These are phyloP conservation scores for Phalacrocorax pelagicus DNA, from an alignment of 2,113 vertebrate species.

Conservation along the genomic window DNA sequence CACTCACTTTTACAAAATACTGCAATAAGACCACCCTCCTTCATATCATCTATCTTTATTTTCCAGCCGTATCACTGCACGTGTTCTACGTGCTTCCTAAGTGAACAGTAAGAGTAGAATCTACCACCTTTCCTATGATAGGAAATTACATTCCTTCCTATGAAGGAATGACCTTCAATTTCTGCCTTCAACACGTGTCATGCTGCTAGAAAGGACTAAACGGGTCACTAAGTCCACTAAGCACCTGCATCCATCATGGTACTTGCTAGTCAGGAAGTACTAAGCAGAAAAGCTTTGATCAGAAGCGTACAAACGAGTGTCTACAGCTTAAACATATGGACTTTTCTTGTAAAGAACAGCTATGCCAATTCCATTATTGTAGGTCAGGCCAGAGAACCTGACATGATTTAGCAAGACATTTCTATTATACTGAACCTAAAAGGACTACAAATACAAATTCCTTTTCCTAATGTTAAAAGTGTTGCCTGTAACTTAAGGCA, in stretches of 20 bases:
- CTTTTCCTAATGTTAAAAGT: not conserved
- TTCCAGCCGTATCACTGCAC: not conserved
- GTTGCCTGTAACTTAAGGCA: not conserved
- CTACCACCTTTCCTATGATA: not conserved
- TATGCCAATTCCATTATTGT: not conserved
- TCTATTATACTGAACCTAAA: not conserved
- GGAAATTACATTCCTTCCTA: not conserved
- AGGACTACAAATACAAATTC: not conserved
- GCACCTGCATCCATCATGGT: not conserved
- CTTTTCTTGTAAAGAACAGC: not conserved
- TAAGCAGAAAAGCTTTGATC: constrained; percentile 14
- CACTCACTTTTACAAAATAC: not conserved
- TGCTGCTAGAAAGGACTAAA: not conserved
- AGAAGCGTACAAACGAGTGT: not conserved
- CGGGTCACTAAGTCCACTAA: not conserved
- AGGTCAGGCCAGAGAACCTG: not conserved
- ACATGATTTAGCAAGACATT: not conserved
- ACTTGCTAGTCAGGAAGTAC: not conserved
- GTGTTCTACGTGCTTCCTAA: not conserved
- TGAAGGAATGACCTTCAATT: not conserved
- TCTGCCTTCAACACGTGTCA: not conserved
- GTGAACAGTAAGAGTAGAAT: not conserved
- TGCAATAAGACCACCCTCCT: not conserved
- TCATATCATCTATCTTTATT: not conserved
- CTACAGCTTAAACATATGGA: not conserved